Conservation (phyloP, 2,113 vertebrate genomes). For the Oryzias curvinotus region DNA sequence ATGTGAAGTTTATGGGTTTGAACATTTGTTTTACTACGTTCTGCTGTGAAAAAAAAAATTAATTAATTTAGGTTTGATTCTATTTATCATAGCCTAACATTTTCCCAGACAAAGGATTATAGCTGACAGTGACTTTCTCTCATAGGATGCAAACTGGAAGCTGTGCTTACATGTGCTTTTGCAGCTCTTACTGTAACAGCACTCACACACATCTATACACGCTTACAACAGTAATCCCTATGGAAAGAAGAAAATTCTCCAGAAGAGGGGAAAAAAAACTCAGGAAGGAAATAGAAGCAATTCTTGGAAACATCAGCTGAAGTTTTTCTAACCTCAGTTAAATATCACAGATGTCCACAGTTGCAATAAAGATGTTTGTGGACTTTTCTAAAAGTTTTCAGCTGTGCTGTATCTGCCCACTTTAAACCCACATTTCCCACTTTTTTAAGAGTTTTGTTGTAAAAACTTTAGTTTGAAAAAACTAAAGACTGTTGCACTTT, state of each 20-base stretch:
- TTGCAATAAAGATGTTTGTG: not conserved
- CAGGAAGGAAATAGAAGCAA: not conserved
- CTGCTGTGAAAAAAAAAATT: too few species aligned
- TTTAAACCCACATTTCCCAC: too few species aligned
- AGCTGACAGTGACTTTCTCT: constrained; percentile 42
- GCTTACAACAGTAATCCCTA: not conserved
- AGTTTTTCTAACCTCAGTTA: not conserved
- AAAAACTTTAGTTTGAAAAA: too few species aligned
- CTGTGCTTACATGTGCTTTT: constrained; percentile 9
- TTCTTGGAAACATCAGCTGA: not conserved
- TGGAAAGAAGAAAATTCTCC: constrained; percentile 2
- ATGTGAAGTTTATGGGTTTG: too few species aligned
- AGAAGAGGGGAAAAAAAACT: not conserved
- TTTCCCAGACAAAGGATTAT: too few species aligned
- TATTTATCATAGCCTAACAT: too few species aligned
- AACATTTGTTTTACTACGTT: too few species aligned
- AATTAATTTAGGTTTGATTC: too few species aligned
- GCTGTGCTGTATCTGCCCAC: too few species aligned
- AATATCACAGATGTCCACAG: not conserved
- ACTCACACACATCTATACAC: not conserved
- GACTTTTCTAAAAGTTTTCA: not conserved
- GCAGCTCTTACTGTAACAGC: constrained; percentile 15
- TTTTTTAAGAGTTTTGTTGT: too few species aligned
- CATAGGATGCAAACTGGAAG: constrained; percentile 6
- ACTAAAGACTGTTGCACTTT: too few species aligned